Percentiles rank a stretch among this genome's conserved stretches.
Conservation (phyloP, 2,797 vertebrate species). For the Onychomys arenicola region DNA sequence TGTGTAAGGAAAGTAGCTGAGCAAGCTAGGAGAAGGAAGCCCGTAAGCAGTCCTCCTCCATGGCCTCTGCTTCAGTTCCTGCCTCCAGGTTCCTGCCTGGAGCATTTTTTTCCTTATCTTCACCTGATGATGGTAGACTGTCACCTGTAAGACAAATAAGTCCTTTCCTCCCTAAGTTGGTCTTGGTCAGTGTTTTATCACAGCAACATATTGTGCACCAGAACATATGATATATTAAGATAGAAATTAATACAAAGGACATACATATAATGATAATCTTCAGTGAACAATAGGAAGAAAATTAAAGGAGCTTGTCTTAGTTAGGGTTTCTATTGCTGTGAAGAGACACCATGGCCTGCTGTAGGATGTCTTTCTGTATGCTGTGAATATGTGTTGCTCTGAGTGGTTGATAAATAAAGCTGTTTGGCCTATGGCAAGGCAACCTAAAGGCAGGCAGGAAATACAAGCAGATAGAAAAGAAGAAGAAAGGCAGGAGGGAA, state of each 20-base stretch:
- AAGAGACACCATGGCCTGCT: neutral
- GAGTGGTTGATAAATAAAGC: too few species aligned
- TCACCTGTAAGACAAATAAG: neutral
- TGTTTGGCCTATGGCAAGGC: too few species aligned
- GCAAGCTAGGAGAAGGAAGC: neutral
- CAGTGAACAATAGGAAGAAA: neutral
- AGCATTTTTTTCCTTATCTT: neutral
- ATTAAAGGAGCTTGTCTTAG: neutral
- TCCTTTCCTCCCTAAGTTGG: neutral
- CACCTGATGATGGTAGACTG: neutral
- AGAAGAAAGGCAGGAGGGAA: too few species aligned
- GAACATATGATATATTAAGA: neutral
- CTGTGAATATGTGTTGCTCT: too few species aligned
- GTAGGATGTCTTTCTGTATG: too few species aligned
- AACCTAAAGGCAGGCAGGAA: too few species aligned
- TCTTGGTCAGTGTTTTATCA: neutral
- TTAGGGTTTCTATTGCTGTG: neutral
- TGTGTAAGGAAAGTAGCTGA: neutral
- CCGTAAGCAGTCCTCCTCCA: neutral
- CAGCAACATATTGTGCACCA: neutral
- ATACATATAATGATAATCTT: neutral
- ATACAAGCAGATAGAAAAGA: too few species aligned
- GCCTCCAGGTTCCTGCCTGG: neutral
- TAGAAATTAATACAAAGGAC: neutral
- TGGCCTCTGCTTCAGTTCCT: neutral